Evolutionary conservation across 1,140 invertebrate species (phyloP).

Genomic region (Nomia melanderi): DNA sequence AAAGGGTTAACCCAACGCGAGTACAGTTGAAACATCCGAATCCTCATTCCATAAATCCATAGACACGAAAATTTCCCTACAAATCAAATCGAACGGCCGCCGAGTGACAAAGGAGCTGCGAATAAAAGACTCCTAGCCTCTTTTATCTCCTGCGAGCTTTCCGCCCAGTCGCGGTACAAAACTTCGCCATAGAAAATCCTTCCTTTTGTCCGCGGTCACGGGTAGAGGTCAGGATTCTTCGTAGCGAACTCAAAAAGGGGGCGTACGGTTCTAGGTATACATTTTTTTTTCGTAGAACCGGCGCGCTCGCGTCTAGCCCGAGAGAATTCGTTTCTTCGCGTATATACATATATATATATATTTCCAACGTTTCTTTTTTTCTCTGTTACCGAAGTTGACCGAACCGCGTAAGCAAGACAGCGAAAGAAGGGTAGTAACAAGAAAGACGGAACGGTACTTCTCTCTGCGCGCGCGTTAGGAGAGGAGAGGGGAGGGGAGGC

Average conservation of each 20-base stretch:
- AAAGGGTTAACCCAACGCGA: too few species aligned
- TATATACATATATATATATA: too few species aligned
- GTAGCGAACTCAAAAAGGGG: too few species aligned
- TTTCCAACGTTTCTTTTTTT: background rate
- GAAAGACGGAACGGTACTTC: constrained; percentile 6
- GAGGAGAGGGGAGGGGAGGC: constrained; percentile 10
- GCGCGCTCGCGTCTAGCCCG: background rate
- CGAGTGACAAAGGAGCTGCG: too few species aligned
- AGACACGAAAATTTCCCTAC: too few species aligned
- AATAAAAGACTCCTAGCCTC: background rate
- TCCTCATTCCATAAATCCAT: too few species aligned
- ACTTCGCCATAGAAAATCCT: background rate
- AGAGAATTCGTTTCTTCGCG: background rate
- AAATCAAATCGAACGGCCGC: too few species aligned
- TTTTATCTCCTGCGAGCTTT: background rate
- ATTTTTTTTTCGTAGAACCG: background rate
- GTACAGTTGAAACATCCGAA: too few species aligned
- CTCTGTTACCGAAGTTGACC: background rate
- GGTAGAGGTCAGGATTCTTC: too few species aligned
- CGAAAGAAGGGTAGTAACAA: background rate
- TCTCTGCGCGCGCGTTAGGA: background rate
- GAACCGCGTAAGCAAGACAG: background rate
- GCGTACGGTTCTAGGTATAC: background rate
- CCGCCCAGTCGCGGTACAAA: background rate
- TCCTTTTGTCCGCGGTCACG: background rate